Percentiles rank a stretch among this genome's conserved stretches.
phyloP scores from a whole-genome alignment of 2,113 vertebrate species.

The Ondatra zibethicus region DNA sequence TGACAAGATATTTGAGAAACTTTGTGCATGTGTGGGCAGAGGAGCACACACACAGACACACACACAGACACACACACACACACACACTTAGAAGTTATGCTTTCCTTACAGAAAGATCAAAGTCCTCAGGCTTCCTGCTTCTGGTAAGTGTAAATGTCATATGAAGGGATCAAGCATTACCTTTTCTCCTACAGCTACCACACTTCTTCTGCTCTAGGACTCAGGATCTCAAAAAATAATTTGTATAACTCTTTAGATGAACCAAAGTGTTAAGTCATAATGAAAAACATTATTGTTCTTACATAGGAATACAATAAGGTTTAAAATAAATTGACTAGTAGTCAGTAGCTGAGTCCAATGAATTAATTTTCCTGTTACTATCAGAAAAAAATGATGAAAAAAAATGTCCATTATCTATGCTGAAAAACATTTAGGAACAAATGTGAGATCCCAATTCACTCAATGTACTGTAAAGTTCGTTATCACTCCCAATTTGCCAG shows the following conservation, averaged over 20 bases:
- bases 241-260: neutral
- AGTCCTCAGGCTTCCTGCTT: neutral
- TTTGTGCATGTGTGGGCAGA: neutral
- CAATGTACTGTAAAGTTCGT: conserved; percentile 65
- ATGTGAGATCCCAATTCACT: conserved; percentile 50
- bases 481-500: conserved; percentile 18
- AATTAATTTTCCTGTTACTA: conserved; percentile 62
- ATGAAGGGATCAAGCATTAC: neutral
- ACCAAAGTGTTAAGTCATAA: neutral
- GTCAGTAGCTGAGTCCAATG: conserved; percentile 65
- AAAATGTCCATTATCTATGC: conserved; percentile 6
- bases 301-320: conserved; percentile 34
- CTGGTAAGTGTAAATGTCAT: neutral
- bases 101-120: conserved; percentile 6
- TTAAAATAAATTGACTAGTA: conserved; percentile 37
- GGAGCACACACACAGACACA: neutral
- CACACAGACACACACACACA: neutral
- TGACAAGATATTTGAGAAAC: conserved; percentile 41
- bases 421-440: conserved; percentile 65
- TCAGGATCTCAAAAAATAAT: neutral
- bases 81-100: neutral
- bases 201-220: neutral
- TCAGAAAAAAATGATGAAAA: neutral
- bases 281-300: neutral
- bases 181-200: neutral